Base-by-base conservation (phyloP, 2,797 vertebrate species). In the Mormyrus hasselquistii region DNA sequence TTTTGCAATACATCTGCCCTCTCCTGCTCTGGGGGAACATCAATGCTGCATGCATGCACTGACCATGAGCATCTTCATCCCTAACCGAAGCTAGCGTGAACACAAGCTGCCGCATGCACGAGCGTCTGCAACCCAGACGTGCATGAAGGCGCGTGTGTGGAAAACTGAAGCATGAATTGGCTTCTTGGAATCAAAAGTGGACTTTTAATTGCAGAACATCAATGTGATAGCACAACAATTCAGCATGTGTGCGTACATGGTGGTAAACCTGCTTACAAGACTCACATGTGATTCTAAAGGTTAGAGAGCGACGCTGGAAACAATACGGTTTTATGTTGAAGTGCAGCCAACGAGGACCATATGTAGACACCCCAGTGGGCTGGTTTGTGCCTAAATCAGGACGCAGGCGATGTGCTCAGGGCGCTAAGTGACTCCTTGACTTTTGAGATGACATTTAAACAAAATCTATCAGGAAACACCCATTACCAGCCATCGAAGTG, bases 371-470 rank as follows among this genome's bases (percentile, higher is more conserved):
- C 82, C 44, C 44, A 85, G 44, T 22, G 44, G 47, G 82, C 22
- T 29, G 49, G 22, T 50, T 16, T 52, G 53, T 87, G 86, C 53
- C 53, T 87, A 57, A 41, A 41, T 87, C 53, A 57, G 53, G 52
- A 57, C 53, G 29, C 34, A 34, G 53, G 53, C 38, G 29, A 57
- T 57, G 52, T 53, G 50, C 49, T 34, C 52, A 86, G 85, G 85
- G 50, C 85, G 25, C 85, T 86, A 55, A 57, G 52, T 87, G 86
- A 57, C 50, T 52, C 53, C 86, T 57, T 87, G 29, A 57, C 86
- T 87, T 87, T 57, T 87, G 52, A 87, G 52, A 87, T 87, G 82
- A 85, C 82, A 85, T 85, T 85, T 85, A 87, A 87, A 57, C 55
- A 44, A 87, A 87, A 87, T 87, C 86, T 57, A 87, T 59, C 34